A percentile compares a stretch with the other conserved stretches of the same genome.
These are phyloP conservation scores for Protonemura montana DNA, from an alignment of 2,888 invertebrate species.

Conservation along the genomic window DNA sequence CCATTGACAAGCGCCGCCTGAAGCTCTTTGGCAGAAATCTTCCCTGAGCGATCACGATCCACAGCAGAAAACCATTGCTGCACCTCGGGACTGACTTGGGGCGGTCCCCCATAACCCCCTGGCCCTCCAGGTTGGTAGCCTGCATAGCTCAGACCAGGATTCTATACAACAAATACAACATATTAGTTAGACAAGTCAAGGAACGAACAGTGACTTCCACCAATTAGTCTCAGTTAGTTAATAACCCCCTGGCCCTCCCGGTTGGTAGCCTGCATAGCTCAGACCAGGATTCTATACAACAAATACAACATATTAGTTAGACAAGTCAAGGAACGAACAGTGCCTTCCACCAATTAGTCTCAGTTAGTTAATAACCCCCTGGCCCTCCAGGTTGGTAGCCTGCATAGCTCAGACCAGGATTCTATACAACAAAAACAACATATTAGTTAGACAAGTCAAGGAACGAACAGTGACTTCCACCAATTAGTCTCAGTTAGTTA, in stretches of 20 bases:
- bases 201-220: too few relatives aligned
- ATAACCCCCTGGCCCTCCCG: slow-evolving; percentile 46
- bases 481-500: too few relatives aligned
- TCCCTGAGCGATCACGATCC: slow-evolving; percentile 83
- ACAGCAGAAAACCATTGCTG: slow-evolving; percentile 86
- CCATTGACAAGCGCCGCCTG: slow-evolving; percentile 84
- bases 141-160: neutral
- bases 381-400: slow-evolving; percentile 41
- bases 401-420: neutral
- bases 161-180: neutral
- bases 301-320: too few relatives aligned
- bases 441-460: too few relatives aligned
- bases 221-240: too few relatives aligned
- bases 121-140: slow-evolving; percentile 41
- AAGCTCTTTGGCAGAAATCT: slow-evolving; percentile 78
- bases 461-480: too few relatives aligned
- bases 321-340: too few relatives aligned
- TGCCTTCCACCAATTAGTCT: too few relatives aligned
- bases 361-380: slow-evolving; percentile 45
- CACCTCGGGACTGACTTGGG: slow-evolving; percentile 71
- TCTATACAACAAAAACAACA: neutral
- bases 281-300: neutral
- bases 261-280: neutral
- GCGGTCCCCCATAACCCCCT: slow-evolving; percentile 45
- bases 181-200: too few relatives aligned